Conservation (phyloP, 2,888 invertebrate genomes). For the Lochmaea capreae region DNA sequence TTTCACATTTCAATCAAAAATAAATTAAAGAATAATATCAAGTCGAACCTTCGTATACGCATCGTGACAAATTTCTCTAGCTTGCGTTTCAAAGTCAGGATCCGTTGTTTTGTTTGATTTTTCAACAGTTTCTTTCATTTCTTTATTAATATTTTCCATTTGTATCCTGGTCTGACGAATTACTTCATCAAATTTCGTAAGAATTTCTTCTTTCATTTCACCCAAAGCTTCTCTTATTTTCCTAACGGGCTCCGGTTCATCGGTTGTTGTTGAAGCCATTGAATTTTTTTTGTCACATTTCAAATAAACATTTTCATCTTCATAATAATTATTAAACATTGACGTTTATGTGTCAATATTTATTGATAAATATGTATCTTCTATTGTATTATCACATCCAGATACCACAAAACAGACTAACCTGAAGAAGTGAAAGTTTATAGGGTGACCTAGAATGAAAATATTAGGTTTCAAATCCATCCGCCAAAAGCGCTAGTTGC, state of each 20-base stretch:
- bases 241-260: background rate
- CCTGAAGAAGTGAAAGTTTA: no score
- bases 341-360: background rate
- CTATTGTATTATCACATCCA: no score
- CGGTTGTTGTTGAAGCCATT: slow-evolving; percentile 1
- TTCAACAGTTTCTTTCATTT: background rate
- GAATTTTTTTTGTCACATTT: background rate
- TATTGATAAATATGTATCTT: no score
- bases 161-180: background rate
- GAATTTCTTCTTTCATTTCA: slow-evolving; percentile 20
- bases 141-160: slow-evolving; percentile 19
- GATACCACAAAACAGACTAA: no score
- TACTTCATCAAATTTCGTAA: slow-evolving; percentile 22
- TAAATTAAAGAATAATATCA: background rate
- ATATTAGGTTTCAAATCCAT: no score
- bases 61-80: slow-evolving; percentile 1
- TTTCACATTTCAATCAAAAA: no score
- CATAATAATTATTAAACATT: background rate
- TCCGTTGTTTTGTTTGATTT: background rate
- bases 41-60: background rate
- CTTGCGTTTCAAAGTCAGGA: background rate
- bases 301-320: no score
- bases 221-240: slow-evolving; percentile 9
- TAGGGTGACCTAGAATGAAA: no score
- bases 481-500: no score